Conservation (phyloP, 1,140 invertebrate species). For the Aleiodes sp. region DNA sequence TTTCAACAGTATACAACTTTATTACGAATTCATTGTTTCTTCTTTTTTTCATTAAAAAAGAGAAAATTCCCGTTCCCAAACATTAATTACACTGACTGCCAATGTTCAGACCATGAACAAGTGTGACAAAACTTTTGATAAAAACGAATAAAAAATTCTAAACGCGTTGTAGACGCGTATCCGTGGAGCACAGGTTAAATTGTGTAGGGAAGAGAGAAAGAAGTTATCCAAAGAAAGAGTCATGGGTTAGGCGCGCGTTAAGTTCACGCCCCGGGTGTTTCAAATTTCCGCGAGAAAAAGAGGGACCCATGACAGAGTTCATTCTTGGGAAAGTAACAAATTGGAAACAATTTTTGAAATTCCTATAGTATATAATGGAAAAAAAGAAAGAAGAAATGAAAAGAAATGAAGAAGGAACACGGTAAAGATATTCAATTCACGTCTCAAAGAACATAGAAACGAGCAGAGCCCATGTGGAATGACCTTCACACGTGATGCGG, state of each 20-base stretch:
- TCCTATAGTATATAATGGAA: too few species aligned
- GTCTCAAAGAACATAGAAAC: too few species aligned
- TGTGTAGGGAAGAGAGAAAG: neutral
- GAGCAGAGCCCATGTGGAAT: too few species aligned
- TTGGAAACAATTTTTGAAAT: neutral
- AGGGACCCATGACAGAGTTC: neutral
- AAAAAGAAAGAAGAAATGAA: too few species aligned
- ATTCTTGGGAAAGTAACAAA: neutral
- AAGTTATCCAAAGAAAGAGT: too few species aligned
- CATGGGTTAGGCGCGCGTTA: too few species aligned
- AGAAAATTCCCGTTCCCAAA: neutral
- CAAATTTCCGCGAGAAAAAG: neutral
- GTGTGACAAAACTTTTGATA: neutral
- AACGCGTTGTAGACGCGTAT: neutral
- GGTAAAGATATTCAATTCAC: too few species aligned
- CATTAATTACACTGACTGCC: neutral
- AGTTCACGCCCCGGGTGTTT: neutral
- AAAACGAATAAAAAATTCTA: neutral
- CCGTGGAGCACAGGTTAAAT: neutral
- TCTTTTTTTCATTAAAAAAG: neutral
- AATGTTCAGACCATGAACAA: neutral
- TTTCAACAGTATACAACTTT: too few species aligned
- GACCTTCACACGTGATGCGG: too few species aligned
- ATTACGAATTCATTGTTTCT: neutral
- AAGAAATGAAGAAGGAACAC: too few species aligned